Conservation (phyloP, 2,888 invertebrate species). For the Hirtodrosophila trivittata region DNA sequence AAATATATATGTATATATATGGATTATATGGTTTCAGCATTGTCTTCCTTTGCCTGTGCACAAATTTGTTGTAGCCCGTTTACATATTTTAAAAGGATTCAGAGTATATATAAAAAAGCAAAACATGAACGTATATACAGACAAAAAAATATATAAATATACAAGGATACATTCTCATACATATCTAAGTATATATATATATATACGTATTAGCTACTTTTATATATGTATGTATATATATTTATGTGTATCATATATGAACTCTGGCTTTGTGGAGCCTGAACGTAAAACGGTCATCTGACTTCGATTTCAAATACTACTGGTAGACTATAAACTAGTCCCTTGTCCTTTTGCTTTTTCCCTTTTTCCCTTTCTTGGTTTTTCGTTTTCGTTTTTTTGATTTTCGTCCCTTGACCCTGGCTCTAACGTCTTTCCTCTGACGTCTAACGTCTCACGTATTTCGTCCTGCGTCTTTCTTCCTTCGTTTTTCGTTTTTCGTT, state of each 20-base stretch:
- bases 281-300: conserved; percentile 1
- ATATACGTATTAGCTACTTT: not conserved
- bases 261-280: conserved; percentile 2
- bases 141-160: not conserved
- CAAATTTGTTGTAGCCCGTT: too few species aligned
- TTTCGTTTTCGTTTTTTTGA: too few species aligned
- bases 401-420: too few species aligned
- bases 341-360: not conserved
- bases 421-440: not conserved
- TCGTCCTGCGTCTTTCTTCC: conserved; percentile 32
- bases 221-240: not conserved
- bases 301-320: conserved; percentile 8
- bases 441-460: not conserved
- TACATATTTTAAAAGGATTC: too few species aligned
- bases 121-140: too few species aligned
- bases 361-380: too few species aligned
- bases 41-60: too few species aligned
- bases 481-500: not conserved
- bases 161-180: too few species aligned
- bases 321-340: not conserved
- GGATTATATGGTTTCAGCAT: too few species aligned
- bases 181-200: not conserved
- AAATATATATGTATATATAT: not conserved
- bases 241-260: not conserved
- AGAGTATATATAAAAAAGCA: too few species aligned